Evolutionary conservation across 2,797 vertebrate species (phyloP).

Genomic region (Enteromius treurensis): DNA sequence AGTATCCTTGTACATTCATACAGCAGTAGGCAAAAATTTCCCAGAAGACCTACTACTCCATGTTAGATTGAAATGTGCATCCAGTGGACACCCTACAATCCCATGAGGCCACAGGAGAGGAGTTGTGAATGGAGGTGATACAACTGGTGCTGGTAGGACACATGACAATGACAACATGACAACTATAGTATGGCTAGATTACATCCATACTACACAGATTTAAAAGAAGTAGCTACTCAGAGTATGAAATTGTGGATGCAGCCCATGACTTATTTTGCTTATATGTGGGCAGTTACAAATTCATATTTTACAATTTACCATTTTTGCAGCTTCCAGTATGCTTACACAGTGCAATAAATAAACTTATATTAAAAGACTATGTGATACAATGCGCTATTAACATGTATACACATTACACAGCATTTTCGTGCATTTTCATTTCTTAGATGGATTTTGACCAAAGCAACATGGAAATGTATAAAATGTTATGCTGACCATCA

Average conservation of each 20-base stretch:
- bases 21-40: neutral
- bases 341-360: neutral
- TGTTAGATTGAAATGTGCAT: neutral
- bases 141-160: neutral
- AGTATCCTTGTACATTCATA: neutral
- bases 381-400: too few species aligned
- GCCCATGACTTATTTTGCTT: too few species aligned
- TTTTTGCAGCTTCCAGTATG: neutral
- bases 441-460: neutral
- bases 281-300: neutral
- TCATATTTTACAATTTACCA: neutral
- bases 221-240: neutral
- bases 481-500: neutral
- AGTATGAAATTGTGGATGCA: neutral
- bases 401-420: neutral
- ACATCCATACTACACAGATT: neutral
- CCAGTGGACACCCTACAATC: neutral
- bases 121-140: neutral
- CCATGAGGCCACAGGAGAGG: neutral
- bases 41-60: neutral
- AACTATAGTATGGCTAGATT: neutral
- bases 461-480: neutral
- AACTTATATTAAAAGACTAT: neutral
- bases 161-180: neutral
- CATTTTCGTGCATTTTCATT: neutral